phyloP scores from a whole-genome alignment of 2,113 vertebrate genomes.

The Tylochromis polylepis region DNA sequence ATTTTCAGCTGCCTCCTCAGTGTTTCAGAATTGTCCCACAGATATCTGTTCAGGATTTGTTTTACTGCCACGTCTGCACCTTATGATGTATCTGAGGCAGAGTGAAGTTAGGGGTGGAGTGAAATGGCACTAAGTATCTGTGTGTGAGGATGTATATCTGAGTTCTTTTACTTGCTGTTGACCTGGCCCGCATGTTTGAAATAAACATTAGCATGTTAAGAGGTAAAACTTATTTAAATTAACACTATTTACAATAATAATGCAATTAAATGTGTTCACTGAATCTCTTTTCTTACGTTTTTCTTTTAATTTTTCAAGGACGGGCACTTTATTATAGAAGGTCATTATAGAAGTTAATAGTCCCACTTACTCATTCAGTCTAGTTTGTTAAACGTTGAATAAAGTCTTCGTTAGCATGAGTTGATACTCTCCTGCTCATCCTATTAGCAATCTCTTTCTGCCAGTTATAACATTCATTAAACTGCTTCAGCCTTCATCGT shows the following conservation, averaged over 20 bases:
- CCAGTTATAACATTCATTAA: rapidly evolving
- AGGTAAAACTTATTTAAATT: neutral
- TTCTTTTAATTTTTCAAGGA: neutral
- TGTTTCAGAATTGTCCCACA: neutral
- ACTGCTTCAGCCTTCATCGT: neutral
- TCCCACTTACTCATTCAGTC: neutral
- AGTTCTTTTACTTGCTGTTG: neutral
- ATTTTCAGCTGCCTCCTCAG: neutral
- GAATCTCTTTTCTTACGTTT: neutral
- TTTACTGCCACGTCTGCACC: rapidly evolving
- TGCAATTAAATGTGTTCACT: rapidly evolving
- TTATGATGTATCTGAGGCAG: neutral
- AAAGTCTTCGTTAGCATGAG: neutral
- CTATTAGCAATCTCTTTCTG: neutral
- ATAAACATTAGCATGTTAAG: neutral
- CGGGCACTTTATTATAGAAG: too few species aligned
- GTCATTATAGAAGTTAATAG: neutral
- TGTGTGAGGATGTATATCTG: neutral
- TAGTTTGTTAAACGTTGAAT: neutral
- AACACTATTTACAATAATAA: neutral
- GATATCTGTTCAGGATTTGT: neutral
- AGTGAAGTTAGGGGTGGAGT: neutral
- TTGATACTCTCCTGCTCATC: neutral
- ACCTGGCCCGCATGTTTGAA: neutral
- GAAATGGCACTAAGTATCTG: rapidly evolving